Percentiles rank a stretch among this genome's conserved stretches.
Evolutionary conservation across 2,113 vertebrate genomes (phyloP).

Genomic region (Eclectus roratus): DNA sequence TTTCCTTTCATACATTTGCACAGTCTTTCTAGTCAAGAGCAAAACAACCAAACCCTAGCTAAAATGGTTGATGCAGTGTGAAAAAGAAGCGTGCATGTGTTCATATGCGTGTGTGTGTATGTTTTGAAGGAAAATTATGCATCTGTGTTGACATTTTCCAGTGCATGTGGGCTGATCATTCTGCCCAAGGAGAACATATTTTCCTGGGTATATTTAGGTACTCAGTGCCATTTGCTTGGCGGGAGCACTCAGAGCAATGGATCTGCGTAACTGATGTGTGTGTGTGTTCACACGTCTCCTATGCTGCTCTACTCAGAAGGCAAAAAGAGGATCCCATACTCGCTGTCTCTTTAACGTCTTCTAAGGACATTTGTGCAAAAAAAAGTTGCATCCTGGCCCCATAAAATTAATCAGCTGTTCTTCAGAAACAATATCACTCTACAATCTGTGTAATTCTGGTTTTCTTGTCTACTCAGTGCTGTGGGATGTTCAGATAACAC

Average conservation of each 20-base stretch:
- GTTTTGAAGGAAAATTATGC: not conserved
- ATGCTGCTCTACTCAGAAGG: not conserved
- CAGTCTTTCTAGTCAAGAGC: not conserved
- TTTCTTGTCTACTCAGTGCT: not conserved
- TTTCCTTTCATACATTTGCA: not conserved
- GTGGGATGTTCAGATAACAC: not conserved
- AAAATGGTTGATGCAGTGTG: not conserved
- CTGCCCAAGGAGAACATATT: not conserved
- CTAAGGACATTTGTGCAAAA: not conserved
- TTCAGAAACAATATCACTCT: not conserved
- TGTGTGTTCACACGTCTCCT: not conserved
- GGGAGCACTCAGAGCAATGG: not conserved
- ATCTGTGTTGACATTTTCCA: not conserved
- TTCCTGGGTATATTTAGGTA: not conserved
- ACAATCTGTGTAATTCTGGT: not conserved
- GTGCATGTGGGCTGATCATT: rapidly evolving
- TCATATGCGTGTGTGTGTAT: not conserved
- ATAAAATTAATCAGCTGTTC: not conserved
- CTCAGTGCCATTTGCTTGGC: not conserved
- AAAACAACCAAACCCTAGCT: not conserved
- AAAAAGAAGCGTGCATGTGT: rapidly evolving
- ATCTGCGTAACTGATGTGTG: not conserved
- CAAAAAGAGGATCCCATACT: not conserved
- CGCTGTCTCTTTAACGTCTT: not conserved
- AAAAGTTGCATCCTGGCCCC: not conserved